These are phyloP conservation scores for Hypsibius dujardini DNA, from an alignment of 1,140 invertebrate species.

Conservation along the genomic window DNA sequence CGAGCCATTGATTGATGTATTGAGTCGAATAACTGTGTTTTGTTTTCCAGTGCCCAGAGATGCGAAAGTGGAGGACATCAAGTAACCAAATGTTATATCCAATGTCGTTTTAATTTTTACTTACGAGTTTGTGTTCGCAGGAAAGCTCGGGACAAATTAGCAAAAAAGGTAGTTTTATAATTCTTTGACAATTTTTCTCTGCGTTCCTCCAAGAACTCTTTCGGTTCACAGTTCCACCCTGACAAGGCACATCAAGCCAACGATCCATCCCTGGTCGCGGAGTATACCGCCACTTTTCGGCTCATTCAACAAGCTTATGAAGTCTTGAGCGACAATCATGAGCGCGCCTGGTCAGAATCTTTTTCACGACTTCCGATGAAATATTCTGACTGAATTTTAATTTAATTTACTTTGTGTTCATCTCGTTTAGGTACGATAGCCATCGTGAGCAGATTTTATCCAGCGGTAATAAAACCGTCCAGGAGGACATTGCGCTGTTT, in stretches of 20 bases:
- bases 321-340: slow-evolving; percentile 75
- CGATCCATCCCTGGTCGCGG: slow-evolving; percentile 35
- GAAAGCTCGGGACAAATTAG: slow-evolving; percentile 11
- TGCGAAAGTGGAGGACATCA: slow-evolving; percentile 7
- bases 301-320: slow-evolving; percentile 88
- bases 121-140: slow-evolving; percentile 11
- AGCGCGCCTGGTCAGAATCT: slow-evolving; percentile 76
- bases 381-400: neutral
- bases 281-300: slow-evolving; percentile 78
- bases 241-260: neutral
- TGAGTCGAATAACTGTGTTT: no score
- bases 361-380: slow-evolving; percentile 28
- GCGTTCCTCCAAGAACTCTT: neutral
- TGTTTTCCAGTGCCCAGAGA: neutral
- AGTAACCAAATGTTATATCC: neutral
- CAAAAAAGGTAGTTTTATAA: neutral
- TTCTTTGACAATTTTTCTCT: neutral
- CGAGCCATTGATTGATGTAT: no score
- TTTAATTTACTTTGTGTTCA: neutral
- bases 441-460: slow-evolving; percentile 66
- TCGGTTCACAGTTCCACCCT: neutral
- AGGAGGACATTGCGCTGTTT: slow-evolving; percentile 53
- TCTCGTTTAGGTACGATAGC: slow-evolving; percentile 43
- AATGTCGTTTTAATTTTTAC: neutral
- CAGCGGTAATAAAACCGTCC: slow-evolving; percentile 39